A percentile compares a stretch with the other conserved stretches of the same genome.
Evolutionary conservation across 2,888 invertebrate species (phyloP).

Genomic region (Blastobasis adustella): DNA sequence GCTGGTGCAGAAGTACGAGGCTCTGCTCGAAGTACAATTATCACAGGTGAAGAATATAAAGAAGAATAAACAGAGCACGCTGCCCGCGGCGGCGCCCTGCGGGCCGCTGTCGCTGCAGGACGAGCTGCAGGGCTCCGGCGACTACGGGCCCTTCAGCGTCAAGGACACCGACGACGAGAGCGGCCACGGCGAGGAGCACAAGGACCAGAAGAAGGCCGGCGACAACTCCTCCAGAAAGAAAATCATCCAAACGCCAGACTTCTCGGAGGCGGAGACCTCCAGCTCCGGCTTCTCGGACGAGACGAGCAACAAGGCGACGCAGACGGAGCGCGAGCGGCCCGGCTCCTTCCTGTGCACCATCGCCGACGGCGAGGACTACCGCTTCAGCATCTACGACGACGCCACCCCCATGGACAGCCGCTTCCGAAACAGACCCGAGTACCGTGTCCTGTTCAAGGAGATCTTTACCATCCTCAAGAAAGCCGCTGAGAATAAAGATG

Average conservation of each 20-base stretch:
- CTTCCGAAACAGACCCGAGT: constrained; percentile 88
- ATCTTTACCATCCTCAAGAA: constrained; percentile 89
- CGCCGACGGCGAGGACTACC: constrained; percentile 89
- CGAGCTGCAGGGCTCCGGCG: constrained; percentile 84
- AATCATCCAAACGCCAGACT: constrained; percentile 85
- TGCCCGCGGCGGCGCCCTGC: constrained; percentile 48
- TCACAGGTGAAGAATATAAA: constrained; percentile 73
- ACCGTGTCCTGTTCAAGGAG: constrained; percentile 86
- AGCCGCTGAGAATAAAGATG: constrained; percentile 88
- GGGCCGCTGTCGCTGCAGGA: constrained; percentile 78
- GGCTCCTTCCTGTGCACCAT: constrained; percentile 91
- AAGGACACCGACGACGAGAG: constrained; percentile 80
- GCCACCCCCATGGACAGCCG: constrained; percentile 86
- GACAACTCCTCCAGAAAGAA: constrained; percentile 64
- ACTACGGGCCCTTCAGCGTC: constrained; percentile 78
- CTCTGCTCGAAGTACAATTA: constrained; percentile 84
- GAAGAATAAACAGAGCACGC: constrained; percentile 45
- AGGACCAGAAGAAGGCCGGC: constrained; percentile 63
- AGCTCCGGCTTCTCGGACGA: constrained; percentile 91
- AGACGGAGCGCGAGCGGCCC: constrained; percentile 84
- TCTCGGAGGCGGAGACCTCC: constrained; percentile 89
- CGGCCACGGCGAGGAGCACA: constrained; percentile 75
- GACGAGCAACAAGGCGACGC: constrained; percentile 87
- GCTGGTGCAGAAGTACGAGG: constrained; percentile 90
- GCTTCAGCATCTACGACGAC: constrained; percentile 89